Conservation (phyloP, 2,113 vertebrate species). For the Cavia porcellus region DNA sequence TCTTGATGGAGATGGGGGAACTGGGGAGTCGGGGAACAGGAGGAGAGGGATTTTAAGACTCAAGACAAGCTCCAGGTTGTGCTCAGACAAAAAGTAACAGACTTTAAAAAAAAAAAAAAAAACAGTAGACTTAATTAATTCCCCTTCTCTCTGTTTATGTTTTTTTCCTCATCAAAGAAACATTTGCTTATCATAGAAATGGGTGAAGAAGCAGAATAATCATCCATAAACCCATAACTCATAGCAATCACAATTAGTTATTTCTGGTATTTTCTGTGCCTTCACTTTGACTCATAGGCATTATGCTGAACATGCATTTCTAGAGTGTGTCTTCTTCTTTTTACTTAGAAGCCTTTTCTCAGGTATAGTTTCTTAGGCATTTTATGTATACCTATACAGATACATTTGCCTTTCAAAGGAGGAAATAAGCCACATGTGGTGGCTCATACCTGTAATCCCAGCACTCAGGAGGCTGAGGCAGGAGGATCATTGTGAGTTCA, state of each 20-base stretch:
- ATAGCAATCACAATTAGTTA: neutral
- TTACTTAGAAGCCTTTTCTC: constrained; percentile 8
- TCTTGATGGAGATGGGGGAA: constrained; percentile 26
- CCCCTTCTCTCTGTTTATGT: neutral
- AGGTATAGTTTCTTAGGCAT: neutral
- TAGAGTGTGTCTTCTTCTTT: neutral
- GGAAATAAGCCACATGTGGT: neutral
- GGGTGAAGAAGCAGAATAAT: constrained; percentile 11
- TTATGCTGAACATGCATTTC: constrained; percentile 29
- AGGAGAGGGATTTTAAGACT: constrained; percentile 34
- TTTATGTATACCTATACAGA: neutral
- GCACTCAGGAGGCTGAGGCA: too few relatives aligned
- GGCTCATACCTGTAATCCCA: too few relatives aligned
- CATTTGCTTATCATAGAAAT: constrained; percentile 25
- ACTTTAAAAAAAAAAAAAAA: constrained; percentile 36
- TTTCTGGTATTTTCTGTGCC: constrained; percentile 1
- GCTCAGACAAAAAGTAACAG: constrained; percentile 23
- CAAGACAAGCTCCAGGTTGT: neutral
- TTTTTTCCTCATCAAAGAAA: constrained; percentile 56
- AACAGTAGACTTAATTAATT: neutral
- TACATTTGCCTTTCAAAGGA: constrained; percentile 40
- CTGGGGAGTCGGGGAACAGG: neutral
- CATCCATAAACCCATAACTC: neutral
- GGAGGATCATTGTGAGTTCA: too few relatives aligned
- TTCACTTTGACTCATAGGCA: neutral